Evolutionary conservation across 2,797 vertebrate genomes (phyloP), one percentile per base, ranked within the genome.

Genomic region (Valencia hispanica): DNA sequence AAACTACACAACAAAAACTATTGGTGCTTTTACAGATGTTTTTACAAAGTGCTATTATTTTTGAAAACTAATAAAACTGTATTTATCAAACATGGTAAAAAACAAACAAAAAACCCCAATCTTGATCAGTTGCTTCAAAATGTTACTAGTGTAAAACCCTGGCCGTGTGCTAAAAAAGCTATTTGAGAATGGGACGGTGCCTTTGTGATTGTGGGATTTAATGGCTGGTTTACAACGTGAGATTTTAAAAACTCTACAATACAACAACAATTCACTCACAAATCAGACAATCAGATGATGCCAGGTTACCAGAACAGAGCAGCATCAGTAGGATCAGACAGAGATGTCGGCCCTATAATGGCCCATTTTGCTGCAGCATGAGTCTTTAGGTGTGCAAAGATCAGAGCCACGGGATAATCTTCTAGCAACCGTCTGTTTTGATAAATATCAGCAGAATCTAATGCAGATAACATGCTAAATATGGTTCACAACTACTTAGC

Each of bases 1-100:
- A 79, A 68, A 86, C 63, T 50, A 78, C 25, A 71, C 32, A 43
- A 71, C 70, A 51, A 77, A 53, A 65, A 39, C 34, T 11, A 22
- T 9, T 65, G 36, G 10, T 25, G 18, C 61, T 65, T 41, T 41
- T 66, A 2, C 4, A 22, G 3, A 18, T n/a, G 36, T 43, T 41
- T n/a, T 41, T 41, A 65, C 18, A 66, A 41, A 7, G 5, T 20
- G 36, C 11, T 25, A 25, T n/a, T 66, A n/a, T 66, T 22, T n/a
- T 66, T 25, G 39, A 14, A 39, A 39, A 66, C 59, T 22, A 63
- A 32, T 63, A 34, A 63, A 32, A 59, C 27, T 59, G 30, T 3
- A 59, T 59, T 8, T 14, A 59, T 59, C 15, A 59, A 32, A 59
- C 57, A 17, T 57, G 7, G 5, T 32, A 17, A 0, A 8, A n/a